Conservation (phyloP, 2,888 invertebrate genomes). For the Trichacis sp. region DNA sequence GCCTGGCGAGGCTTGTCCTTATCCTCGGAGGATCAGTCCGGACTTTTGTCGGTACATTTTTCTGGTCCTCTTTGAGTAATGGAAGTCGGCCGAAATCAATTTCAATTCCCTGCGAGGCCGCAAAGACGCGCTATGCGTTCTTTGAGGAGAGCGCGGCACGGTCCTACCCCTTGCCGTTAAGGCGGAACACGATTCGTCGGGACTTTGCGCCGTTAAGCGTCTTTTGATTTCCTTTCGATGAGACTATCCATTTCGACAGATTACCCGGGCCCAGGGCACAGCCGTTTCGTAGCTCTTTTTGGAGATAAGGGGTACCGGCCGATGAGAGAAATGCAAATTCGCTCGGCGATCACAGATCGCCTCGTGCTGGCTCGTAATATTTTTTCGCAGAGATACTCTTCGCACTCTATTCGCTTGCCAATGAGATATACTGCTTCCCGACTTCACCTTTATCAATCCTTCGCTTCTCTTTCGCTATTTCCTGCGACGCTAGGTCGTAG, state of each 20-base stretch:
- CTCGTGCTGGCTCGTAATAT: background rate
- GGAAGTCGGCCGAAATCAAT: conserved; percentile 62
- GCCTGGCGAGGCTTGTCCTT: conserved; percentile 44
- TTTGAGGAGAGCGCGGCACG: conserved; percentile 12
- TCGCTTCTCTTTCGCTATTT: background rate
- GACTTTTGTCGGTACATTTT: conserved; percentile 61
- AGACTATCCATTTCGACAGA: conserved; percentile 16
- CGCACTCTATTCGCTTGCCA: conserved; percentile 9
- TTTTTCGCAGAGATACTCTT: conserved; percentile 9
- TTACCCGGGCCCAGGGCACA: background rate
- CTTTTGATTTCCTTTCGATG: conserved; percentile 15
- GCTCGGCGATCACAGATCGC: too few species aligned
- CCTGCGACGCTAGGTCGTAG: background rate
- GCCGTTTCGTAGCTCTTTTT: conserved; percentile 7
- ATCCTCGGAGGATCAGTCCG: conserved; percentile 57
- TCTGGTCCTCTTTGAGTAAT: conserved; percentile 58
- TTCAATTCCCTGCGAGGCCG: conserved; percentile 55
- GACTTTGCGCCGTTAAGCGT: conserved; percentile 10
- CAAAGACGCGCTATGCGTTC: conserved; percentile 33
- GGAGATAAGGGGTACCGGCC: conserved; percentile 6
- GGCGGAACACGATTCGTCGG: conserved; percentile 9
- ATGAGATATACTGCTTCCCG: background rate
- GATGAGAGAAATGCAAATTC: conserved; percentile 12
- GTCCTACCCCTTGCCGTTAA: conserved; percentile 1
- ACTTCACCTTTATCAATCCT: conserved; percentile 1